Conservation (phyloP, 2,888 invertebrate genomes). For the Luperina testacea region DNA sequence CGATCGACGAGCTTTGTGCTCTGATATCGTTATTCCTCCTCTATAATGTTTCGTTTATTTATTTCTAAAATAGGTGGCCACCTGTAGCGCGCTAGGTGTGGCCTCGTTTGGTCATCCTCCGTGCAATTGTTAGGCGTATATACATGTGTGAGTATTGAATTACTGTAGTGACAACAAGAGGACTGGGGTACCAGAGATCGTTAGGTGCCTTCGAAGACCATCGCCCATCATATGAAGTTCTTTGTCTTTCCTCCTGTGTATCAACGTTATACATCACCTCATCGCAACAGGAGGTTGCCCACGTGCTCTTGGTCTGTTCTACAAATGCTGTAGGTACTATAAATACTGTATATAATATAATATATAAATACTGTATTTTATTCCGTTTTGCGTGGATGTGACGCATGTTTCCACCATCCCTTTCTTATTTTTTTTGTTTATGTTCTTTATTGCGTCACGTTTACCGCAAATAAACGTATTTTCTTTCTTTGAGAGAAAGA, state of each 20-base stretch:
- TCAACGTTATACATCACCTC: background rate
- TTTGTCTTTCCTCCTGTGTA: background rate
- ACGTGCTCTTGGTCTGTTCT: background rate
- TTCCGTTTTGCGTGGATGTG: too few species aligned
- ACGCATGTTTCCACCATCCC: too few species aligned
- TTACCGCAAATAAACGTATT: too few species aligned
- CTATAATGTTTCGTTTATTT: slow-evolving; percentile 28
- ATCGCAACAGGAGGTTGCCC: too few species aligned
- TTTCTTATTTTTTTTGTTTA: too few species aligned
- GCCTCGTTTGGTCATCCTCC: slow-evolving; percentile 35
- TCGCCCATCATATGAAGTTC: background rate
- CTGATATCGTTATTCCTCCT: background rate
- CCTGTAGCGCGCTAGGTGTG: slow-evolving; percentile 47
- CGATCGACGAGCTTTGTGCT: background rate
- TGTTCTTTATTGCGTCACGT: too few species aligned
- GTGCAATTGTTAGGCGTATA: slow-evolving; percentile 1
- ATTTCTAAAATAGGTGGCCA: slow-evolving; percentile 45
- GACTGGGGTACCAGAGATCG: background rate
- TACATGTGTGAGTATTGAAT: background rate
- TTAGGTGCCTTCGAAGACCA: background rate
- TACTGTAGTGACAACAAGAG: background rate
- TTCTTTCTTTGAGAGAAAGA: too few species aligned
- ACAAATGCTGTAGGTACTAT: background rate
- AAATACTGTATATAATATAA: too few species aligned
- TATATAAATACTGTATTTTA: too few species aligned